Conservation (phyloP, 2,797 vertebrate genomes). For the Buceros bicornis region DNA sequence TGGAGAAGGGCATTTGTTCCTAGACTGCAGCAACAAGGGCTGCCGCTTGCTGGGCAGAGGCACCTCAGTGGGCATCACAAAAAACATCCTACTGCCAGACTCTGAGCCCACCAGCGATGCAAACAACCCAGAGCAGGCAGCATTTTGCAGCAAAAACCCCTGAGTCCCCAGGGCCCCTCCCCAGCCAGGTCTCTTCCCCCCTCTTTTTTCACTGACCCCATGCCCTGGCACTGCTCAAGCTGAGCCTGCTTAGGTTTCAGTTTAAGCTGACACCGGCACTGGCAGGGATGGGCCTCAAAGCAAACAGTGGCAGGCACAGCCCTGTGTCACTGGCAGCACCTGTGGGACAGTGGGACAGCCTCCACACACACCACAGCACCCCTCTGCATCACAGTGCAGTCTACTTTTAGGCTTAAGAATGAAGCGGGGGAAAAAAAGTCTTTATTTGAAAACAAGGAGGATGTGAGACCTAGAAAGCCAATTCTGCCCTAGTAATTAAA, state of each 20-base stretch:
- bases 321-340: not conserved
- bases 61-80: not conserved
- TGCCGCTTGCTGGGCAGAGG: not conserved
- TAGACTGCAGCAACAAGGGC: not conserved
- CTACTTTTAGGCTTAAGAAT: not conserved
- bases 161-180: fast-evolving
- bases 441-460: not conserved
- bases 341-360: fast-evolving
- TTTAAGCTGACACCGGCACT: not conserved
- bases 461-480: not conserved
- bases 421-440: not conserved
- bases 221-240: not conserved
- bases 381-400: fast-evolving
- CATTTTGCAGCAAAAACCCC: not conserved
- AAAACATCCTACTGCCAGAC: not conserved
- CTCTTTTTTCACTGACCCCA: not conserved
- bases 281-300: not conserved
- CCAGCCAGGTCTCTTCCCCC: not conserved
- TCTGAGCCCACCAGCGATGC: fast-evolving
- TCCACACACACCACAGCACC: not conserved
- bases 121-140: not conserved
- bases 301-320: not conserved
- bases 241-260: constrained; percentile 37
- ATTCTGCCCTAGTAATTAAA: not conserved
- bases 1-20: not conserved